Base-by-base conservation (phyloP, 64 coral and sea anemone genomes). In the Actinia equina region DNA sequence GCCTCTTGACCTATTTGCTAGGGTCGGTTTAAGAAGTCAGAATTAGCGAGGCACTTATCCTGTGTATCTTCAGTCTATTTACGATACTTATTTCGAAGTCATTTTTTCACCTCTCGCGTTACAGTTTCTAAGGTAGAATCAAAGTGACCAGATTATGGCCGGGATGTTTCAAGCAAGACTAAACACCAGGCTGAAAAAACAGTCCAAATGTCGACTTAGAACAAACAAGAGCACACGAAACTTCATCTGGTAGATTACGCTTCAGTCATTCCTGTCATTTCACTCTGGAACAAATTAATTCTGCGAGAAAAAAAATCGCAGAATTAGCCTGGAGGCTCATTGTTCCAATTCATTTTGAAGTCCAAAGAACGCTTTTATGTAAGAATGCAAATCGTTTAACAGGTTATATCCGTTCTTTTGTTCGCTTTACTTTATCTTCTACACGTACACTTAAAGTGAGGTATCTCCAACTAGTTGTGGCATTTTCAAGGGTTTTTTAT, bases 171-270 rank as follows among this genome's bases (percentile, higher is more conserved):
- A 37, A 69, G 20, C 18, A 20, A 69, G 63, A n/a, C 19, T n/a
- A 44, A 43, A 46, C 77, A 17, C 9, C 2, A 3, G n/a, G 18
- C 16, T 6, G n/a, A 79, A 43, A 79, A 46, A 12, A 44, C 77
- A 17, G 44, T 43, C 43, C 6, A 79, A 13, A 30, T 79, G 77
- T 79, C 77, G 30, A 14, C 41, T 6, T 43, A 43, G 77, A 43
- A 79, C 19, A 79, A 79, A 79, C 77, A 79, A 79, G 45, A 79
- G 26, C 77, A 79, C 37, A 79, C 77, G 77, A 79, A 43, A 79
- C 41, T 79, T 69, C 19, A 37, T 37, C 30, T 37, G 30, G n/a
- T 37, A 69, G 63, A 69, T 20, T 22, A n/a, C 3, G 5, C 22
- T 22, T 23, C 20, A 7, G 20, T 10, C 19, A 69, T 69, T 69